Evolutionary conservation across 2,888 invertebrate species (phyloP), one percentile per base, ranked within the genome.

Genomic region (Conchocele bisecta): DNA sequence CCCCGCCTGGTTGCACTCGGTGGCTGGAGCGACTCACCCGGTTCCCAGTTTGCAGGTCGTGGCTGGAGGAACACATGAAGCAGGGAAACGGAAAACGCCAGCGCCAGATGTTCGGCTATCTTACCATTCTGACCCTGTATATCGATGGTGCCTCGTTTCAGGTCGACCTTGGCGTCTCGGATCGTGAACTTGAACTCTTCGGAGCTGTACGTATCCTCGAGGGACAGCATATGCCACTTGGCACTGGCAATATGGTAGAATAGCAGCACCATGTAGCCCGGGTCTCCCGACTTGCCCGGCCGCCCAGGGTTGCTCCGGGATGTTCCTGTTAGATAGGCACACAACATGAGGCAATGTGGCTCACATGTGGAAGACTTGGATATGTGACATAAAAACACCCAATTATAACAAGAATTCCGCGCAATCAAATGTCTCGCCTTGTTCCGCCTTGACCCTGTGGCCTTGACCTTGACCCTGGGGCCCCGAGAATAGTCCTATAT

Each of bases 61-160:
- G 92, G 92, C 83, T 92, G 92, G 71, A 92, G 92, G 15, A 92
- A 87, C 15, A 92, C 92, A 82, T 92, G 92, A 3, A 92, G 87
- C 11, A 92, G 88, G 17, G 91, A 87, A 5, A 92, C 88, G 68
- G 88, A 87, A 82, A 92, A 91, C 20, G 92, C 90, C 61, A 91
- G 81, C 35, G 91, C 92, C 13, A 92, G 83, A 66, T 91, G 90
- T 83, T 92, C 92, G 3, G 91, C 91, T 17, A 92, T 89, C 65
- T 91, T 87, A 26, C 68, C 60, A 69, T 53, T 57, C 50, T 74
- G 56, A 13, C 73, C 76, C 2, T 75, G 76, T 20, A 87, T 78
- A 15, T 79, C 80, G 22, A 90, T 83, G 54, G 77, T 79, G 11
- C 89, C 89, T 22, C 79, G 79, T 74, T 84, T 84, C 35, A 90